Percentiles rank a stretch among this genome's conserved stretches.
Conservation (phyloP, 2,888 invertebrate species). For the Dolomedes plantarius region DNA sequence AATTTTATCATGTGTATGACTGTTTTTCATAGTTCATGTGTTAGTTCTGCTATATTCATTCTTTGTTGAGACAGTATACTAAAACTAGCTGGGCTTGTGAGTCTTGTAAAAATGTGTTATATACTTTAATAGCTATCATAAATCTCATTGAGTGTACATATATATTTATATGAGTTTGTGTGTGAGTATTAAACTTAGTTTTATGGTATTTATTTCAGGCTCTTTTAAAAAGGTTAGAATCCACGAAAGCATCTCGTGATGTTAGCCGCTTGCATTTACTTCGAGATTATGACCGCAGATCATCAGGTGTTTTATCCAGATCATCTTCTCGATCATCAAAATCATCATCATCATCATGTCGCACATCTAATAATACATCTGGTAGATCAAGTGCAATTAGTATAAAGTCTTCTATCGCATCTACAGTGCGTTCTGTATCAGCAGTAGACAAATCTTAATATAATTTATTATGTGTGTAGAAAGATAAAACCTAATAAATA, state of each 20-base stretch:
- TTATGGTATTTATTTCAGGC: conserved; percentile 49
- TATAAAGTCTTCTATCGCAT: conserved; percentile 27
- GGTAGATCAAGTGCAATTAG: conserved; percentile 56
- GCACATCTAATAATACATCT: conserved; percentile 31
- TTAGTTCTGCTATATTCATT: too few relatives aligned
- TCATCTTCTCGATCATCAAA: conserved; percentile 57
- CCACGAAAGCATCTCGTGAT: conserved; percentile 71
- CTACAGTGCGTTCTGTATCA: conserved; percentile 4
- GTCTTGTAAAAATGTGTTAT: too few relatives aligned
- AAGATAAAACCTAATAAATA: too few relatives aligned
- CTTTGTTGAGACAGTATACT: too few relatives aligned
- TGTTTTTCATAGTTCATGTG: too few relatives aligned
- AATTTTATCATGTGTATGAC: too few relatives aligned
- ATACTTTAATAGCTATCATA: too few relatives aligned
- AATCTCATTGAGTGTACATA: too few relatives aligned
- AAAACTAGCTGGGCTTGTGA: too few relatives aligned
- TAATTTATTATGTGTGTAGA: background rate
- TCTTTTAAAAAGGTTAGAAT: conserved; percentile 72
- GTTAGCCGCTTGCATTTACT: conserved; percentile 63
- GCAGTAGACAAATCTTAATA: background rate
- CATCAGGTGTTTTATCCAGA: conserved; percentile 50
- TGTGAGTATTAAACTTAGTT: too few relatives aligned
- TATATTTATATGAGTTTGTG: too few relatives aligned
- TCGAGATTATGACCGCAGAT: conserved; percentile 60
- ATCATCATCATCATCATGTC: conserved; percentile 13